Conservation (phyloP, 1,140 invertebrate genomes). For the Riptortus pedestris region DNA sequence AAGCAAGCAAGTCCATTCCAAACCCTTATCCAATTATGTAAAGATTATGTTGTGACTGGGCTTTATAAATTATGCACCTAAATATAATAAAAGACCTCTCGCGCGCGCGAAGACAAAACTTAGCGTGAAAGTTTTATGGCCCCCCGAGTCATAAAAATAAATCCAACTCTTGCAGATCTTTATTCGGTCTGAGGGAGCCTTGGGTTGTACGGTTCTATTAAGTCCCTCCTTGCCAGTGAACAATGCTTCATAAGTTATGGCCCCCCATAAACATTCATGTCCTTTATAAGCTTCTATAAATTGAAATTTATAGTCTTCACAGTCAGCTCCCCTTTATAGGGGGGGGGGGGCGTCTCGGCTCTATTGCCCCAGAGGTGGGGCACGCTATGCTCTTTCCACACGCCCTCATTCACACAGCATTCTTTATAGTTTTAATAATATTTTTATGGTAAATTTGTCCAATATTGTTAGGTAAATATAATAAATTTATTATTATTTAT, state of each 20-base stretch:
- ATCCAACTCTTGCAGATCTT: neutral
- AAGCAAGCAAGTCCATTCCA: no score
- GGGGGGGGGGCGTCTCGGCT: neutral
- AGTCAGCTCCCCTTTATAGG: neutral
- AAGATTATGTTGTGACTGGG: no score
- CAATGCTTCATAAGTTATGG: neutral
- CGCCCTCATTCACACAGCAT: no score
- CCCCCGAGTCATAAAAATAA: neutral
- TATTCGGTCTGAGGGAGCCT: neutral
- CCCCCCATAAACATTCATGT: neutral
- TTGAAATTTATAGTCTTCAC: neutral
- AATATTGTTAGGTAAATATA: no score
- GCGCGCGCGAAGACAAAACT: neutral
- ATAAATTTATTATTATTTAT: no score
- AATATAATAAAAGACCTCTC: no score
- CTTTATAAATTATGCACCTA: no score
- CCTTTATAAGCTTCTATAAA: neutral
- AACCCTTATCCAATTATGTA: no score
- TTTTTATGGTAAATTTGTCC: no score
- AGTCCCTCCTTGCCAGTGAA: neutral
- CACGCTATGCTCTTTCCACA: no score
- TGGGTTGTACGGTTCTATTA: neutral
- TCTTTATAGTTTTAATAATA: no score
- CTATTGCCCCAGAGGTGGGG: neutral
- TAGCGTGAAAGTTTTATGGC: neutral